Evolutionary conservation across 2,113 vertebrate species (phyloP).

Genomic region (Steatornis caripensis): DNA sequence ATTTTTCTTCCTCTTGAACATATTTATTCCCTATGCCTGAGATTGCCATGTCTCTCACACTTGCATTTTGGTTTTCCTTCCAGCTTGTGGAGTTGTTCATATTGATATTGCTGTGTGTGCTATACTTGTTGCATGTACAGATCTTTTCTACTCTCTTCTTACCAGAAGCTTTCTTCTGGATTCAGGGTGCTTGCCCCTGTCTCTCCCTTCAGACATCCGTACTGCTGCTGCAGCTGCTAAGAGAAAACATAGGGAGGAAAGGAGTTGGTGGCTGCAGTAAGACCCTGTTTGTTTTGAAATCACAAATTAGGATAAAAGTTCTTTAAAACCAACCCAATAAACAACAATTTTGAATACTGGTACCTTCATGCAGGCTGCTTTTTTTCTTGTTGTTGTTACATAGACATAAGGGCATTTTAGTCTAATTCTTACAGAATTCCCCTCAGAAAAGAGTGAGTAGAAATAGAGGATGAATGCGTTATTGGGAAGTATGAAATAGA

Average conservation of each 20-base stretch:
- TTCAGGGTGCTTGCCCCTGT: neutral
- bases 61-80: neutral
- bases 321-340: neutral
- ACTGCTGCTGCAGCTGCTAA: neutral
- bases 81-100: neutral
- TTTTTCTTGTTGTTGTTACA: fast-evolving
- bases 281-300: neutral
- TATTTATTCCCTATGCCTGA: neutral
- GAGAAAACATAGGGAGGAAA: neutral
- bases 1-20: neutral
- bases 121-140: neutral
- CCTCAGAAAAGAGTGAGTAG: neutral
- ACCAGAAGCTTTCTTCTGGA: neutral
- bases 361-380: neutral
- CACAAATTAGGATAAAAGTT: neutral
- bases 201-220: neutral
- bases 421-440: neutral
- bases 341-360: neutral
- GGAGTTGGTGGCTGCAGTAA: neutral
- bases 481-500: neutral
- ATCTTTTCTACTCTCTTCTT: neutral
- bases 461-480: neutral
- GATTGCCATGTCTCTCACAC: neutral
- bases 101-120: neutral
- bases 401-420: neutral